phyloP scores from a whole-genome alignment of 2,797 vertebrate species.

The Brachyrhaphis roseni region DNA sequence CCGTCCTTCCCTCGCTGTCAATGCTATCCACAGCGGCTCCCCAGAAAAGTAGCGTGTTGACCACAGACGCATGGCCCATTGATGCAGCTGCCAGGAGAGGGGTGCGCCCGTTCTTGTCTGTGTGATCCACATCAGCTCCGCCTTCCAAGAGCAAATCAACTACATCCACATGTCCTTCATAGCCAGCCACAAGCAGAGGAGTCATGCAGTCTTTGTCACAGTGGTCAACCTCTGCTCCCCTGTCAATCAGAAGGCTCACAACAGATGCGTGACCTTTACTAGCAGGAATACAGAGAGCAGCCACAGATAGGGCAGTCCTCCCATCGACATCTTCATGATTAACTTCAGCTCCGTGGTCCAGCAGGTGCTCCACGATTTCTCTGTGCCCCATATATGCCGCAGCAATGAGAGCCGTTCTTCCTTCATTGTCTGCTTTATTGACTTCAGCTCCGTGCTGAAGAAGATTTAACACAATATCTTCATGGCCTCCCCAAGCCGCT shows the following conservation, averaged over 20 bases:
- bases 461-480: slow-evolving; percentile 96
- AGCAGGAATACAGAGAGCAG: slow-evolving; percentile 95
- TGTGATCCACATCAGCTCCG: slow-evolving; percentile 96
- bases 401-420: slow-evolving; percentile 94
- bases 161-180: slow-evolving; percentile 97
- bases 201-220: slow-evolving; percentile 99
- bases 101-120: slow-evolving; percentile 95
- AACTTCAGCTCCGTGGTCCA: slow-evolving; percentile 94
- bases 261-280: slow-evolving; percentile 96
- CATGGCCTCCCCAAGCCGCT: slow-evolving; percentile 97
- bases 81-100: slow-evolving; percentile 97
- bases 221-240: slow-evolving; percentile 95
- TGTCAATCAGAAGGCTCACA: slow-evolving; percentile 94
- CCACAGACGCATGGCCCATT: slow-evolving; percentile 96
- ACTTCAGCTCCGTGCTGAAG: slow-evolving; percentile 96
- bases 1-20: slow-evolving; percentile 95
- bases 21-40: slow-evolving; percentile 98
- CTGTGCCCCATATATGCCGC: slow-evolving; percentile 98
- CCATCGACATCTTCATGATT: slow-evolving; percentile 97
- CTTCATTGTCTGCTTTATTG: slow-evolving; percentile 97
- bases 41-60: slow-evolving; percentile 96
- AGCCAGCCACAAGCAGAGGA: slow-evolving; percentile 94
- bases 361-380: slow-evolving; percentile 95
- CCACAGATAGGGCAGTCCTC: slow-evolving; percentile 93
- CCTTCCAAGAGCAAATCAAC: slow-evolving; percentile 97